A percentile compares a stretch with the other conserved stretches of the same genome.
phyloP scores from a whole-genome alignment of 2,113 vertebrate species.

The Python bivittatus region DNA sequence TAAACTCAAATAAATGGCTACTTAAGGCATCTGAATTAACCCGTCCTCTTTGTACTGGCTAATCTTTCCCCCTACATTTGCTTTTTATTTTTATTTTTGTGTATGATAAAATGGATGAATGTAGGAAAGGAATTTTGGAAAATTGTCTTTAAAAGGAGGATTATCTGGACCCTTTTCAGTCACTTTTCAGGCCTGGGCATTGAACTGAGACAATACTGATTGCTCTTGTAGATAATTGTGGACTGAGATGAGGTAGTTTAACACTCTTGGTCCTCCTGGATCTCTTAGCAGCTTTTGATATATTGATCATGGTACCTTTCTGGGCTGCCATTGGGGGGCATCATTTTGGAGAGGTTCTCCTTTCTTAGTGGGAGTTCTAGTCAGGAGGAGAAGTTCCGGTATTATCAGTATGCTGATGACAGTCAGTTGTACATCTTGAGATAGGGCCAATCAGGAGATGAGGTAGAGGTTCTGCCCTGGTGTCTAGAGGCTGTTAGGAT shows the following conservation, averaged over 20 bases:
- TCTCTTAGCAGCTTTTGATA: neutral
- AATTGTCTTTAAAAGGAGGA: neutral
- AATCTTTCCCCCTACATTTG: too few species aligned
- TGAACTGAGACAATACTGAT: neutral
- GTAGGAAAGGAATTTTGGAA: neutral
- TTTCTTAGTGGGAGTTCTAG: too few species aligned
- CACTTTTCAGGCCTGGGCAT: neutral
- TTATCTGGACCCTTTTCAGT: neutral
- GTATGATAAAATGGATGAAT: neutral
- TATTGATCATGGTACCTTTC: too few species aligned
- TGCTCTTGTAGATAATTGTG: neutral
- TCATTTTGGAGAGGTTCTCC: too few species aligned
- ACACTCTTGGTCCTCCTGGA: neutral
- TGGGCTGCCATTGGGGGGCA: too few species aligned
- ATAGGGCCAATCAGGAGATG: neutral
- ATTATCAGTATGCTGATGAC: neutral
- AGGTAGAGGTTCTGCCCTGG: neutral
- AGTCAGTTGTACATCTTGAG: neutral
- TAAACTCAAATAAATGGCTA: neutral
- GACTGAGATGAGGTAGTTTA: neutral
- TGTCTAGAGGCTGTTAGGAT: neutral
- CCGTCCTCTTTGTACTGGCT: neutral
- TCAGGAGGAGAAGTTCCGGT: neutral
- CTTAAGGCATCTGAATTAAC: neutral
- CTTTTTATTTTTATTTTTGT: neutral